These are phyloP conservation scores for Uria lomvia DNA, from an alignment of 2,113 vertebrate genomes.

Conservation along the genomic window DNA sequence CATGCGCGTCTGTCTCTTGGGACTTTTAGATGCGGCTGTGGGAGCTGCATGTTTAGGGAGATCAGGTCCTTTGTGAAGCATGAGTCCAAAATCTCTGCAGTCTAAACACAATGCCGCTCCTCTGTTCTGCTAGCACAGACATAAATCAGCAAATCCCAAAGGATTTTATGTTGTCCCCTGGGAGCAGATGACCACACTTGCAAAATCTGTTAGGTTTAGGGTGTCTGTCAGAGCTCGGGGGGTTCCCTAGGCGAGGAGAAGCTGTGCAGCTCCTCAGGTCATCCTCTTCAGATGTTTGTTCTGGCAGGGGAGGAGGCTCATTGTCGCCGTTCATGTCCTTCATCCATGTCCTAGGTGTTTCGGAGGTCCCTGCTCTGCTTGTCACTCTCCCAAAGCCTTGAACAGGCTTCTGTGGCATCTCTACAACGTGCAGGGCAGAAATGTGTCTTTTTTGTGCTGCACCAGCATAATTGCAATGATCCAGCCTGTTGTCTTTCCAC, in stretches of 20 bases:
- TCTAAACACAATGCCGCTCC: rapidly evolving
- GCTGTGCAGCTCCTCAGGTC: not conserved
- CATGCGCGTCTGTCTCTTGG: rapidly evolving
- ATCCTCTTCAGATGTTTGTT: not conserved
- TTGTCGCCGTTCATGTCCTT: rapidly evolving
- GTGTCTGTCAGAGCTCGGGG: not conserved
- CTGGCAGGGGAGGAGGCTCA: not conserved
- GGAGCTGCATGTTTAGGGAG: not conserved
- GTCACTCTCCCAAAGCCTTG: not conserved
- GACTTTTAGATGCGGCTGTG: not conserved
- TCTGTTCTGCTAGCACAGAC: not conserved
- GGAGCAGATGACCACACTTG: not conserved
- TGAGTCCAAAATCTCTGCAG: not conserved
- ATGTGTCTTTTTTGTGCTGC: not conserved
- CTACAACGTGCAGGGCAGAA: not conserved
- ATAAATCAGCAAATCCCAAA: not conserved
- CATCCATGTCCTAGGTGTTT: not conserved
- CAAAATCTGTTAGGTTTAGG: not conserved
- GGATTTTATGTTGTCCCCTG: not conserved
- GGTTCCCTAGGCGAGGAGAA: not conserved
- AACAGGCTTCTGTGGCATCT: not conserved
- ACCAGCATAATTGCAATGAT: not conserved
- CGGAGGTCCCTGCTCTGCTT: not conserved
- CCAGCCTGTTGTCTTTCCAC: not conserved
- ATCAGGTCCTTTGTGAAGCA: not conserved